A percentile compares a stretch with the other conserved stretches of the same genome.
phyloP scores from a whole-genome alignment of 92 coral and sea anemone species.

The Paragorgia papillata region DNA sequence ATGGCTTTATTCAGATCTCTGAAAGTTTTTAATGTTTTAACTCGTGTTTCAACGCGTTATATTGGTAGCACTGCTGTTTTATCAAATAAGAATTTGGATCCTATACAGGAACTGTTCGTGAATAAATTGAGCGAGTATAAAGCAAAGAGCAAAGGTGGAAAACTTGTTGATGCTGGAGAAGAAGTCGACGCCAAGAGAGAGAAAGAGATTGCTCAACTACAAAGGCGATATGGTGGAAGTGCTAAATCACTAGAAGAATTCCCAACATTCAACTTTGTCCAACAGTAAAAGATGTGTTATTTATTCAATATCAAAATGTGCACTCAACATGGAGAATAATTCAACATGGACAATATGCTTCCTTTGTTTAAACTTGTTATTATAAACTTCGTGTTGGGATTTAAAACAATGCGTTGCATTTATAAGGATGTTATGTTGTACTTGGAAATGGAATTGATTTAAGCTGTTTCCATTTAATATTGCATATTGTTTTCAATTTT shows the following conservation, averaged over 20 bases:
- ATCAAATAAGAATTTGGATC: conserved; percentile 86
- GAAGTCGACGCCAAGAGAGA: conserved; percentile 78
- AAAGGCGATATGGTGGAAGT: conserved; percentile 88
- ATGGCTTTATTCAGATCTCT: conserved; percentile 34
- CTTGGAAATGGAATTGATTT: no score
- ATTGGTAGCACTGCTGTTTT: conserved; percentile 63
- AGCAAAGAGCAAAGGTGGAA: conserved; percentile 81
- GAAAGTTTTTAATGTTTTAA: conserved; percentile 8
- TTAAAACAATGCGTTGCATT: no score
- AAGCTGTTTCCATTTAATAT: no score
- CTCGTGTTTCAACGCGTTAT: conserved; percentile 50
- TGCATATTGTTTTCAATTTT: no score
- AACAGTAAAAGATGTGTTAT: conserved; percentile 35
- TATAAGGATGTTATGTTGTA: no score
- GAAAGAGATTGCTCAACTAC: conserved; percentile 78
- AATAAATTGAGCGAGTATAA: conserved; percentile 85
- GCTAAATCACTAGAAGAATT: conserved; percentile 78
- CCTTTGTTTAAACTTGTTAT: no score
- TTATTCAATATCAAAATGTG: no score
- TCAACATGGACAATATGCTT: no score
- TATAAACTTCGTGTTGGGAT: no score
- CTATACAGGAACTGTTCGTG: conserved; percentile 89
- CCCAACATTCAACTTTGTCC: conserved; percentile 83
- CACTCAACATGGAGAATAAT: no score
- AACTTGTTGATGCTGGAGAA: conserved; percentile 79